Evolutionary conservation across 2,113 vertebrate genomes (phyloP), one percentile per base, ranked within the genome.

Genomic region (Epinephelus cyanopodus): DNA sequence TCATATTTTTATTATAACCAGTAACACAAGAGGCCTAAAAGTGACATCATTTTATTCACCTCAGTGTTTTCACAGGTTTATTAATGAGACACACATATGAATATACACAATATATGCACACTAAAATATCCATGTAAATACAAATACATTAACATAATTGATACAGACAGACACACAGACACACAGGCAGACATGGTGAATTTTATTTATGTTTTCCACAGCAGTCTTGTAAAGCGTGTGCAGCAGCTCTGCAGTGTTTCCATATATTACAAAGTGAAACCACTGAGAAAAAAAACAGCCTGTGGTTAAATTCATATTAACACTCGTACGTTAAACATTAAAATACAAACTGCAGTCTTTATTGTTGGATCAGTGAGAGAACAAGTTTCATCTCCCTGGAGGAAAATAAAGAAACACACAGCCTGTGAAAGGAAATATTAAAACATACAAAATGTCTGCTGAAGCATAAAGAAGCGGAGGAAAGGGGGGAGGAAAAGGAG

Each of bases 241-340:
- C 45, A 89, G 50, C 18, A 77, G 19, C 0, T 1, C 2, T 70
- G 0, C 19, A 18, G 27, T 15, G 47, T 56, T 23, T 23, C 58
- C 37, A 74, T 62, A 69, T 48, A 74, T 82, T 71, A 73, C 68
- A 60, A 29, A 85, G 33, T 3, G 69, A 50, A 71, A 33, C 23
- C 6, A n/a, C 14, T 3, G n/a, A 47, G 21, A 60, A 39, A 37
- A 60, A 74, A 58, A 2, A 3, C 57, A 3, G 62, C 79, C 84
- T 63, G 21, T 0, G 12, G 75, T 79, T 23, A 85, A 67, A 85
- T 87, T 45, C 72, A 84, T 73, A 87, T 89, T 80, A 83, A 87
- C 57, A 67, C 39, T 3, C 10, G 4, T 4, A 37, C 54, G 77
- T 78, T 62, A 75, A 65, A 52, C 61, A 77, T 66, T 13, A 45